phyloP scores from a whole-genome alignment of 2,888 invertebrate species.

The Scotopteryx bipunctaria region DNA sequence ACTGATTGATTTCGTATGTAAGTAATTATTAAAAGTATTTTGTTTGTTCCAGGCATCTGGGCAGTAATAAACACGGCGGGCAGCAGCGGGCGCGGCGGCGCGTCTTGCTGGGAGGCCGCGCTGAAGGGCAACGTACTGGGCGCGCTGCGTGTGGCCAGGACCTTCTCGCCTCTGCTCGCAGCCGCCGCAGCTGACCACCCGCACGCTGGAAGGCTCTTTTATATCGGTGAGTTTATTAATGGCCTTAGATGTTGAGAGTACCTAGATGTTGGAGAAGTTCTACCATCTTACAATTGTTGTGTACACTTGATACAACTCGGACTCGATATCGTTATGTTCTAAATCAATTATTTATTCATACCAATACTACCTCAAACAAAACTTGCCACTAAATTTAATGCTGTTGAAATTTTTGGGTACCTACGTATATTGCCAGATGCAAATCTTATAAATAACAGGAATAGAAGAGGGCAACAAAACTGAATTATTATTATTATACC shows the following conservation, averaged over 20 bases:
- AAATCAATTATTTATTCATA: too few relatives aligned
- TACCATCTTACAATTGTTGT: too few relatives aligned
- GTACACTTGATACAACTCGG: too few relatives aligned
- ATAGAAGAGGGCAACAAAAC: too few relatives aligned
- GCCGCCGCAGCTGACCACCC: slow-evolving; percentile 75
- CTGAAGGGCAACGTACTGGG: slow-evolving; percentile 88
- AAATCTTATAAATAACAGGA: too few relatives aligned
- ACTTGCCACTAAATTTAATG: too few relatives aligned
- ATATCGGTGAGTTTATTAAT: slow-evolving; percentile 76
- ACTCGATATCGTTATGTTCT: too few relatives aligned
- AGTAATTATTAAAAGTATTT: neutral
- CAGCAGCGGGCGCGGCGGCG: slow-evolving; percentile 88
- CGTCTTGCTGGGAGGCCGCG: slow-evolving; percentile 87
- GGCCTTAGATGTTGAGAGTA: neutral
- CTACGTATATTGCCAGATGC: too few relatives aligned
- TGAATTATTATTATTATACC: too few relatives aligned
- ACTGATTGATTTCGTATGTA: too few relatives aligned
- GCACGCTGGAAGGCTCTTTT: slow-evolving; percentile 86
- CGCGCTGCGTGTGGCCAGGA: slow-evolving; percentile 87
- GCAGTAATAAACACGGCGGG: slow-evolving; percentile 93
- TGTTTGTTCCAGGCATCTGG: slow-evolving; percentile 87
- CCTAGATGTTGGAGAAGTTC: neutral
- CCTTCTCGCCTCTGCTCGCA: slow-evolving; percentile 88
- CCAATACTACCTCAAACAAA: too few relatives aligned
- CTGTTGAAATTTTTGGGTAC: too few relatives aligned